phyloP scores from a whole-genome alignment of 2,888 invertebrate genomes.

The Ectemnius continuus region DNA sequence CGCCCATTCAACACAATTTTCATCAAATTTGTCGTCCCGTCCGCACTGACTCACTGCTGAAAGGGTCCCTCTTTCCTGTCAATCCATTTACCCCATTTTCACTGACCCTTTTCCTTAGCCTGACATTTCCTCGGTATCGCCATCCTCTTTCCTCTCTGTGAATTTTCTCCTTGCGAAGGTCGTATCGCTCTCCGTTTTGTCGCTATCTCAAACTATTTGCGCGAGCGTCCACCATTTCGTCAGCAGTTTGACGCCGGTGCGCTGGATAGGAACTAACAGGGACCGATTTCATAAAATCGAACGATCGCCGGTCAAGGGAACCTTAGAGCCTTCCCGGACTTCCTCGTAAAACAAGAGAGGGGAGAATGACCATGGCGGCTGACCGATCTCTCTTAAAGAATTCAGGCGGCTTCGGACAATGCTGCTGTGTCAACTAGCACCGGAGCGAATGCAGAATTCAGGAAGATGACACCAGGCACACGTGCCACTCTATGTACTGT shows the following conservation, averaged over 20 bases:
- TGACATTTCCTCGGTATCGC: conserved; percentile 12
- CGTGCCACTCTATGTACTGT: too few species aligned
- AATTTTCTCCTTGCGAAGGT: conserved; percentile 8
- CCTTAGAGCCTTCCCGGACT: conserved; percentile 27
- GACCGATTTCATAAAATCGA: conserved; percentile 58
- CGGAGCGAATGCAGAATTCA: too few species aligned
- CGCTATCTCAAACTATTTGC: conserved; percentile 1
- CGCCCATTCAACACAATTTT: background rate
- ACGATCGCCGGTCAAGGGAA: conserved; percentile 40
- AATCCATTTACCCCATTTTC: background rate
- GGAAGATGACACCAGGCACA: too few species aligned
- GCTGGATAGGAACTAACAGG: conserved; percentile 40
- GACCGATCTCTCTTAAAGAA: conserved; percentile 26
- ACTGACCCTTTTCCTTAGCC: background rate
- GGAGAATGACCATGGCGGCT: background rate
- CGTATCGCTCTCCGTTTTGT: conserved; percentile 11
- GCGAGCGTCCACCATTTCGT: too few species aligned
- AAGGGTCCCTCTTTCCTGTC: background rate
- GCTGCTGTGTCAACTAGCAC: too few species aligned
- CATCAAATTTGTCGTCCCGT: background rate
- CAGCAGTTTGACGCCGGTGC: background rate
- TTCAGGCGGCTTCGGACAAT: background rate
- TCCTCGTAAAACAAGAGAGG: conserved; percentile 47
- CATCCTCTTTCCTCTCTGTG: conserved; percentile 17
- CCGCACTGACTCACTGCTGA: background rate